These are phyloP conservation scores for Acronicta leporina DNA, from an alignment of 2,888 invertebrate genomes.

Conservation along the genomic window DNA sequence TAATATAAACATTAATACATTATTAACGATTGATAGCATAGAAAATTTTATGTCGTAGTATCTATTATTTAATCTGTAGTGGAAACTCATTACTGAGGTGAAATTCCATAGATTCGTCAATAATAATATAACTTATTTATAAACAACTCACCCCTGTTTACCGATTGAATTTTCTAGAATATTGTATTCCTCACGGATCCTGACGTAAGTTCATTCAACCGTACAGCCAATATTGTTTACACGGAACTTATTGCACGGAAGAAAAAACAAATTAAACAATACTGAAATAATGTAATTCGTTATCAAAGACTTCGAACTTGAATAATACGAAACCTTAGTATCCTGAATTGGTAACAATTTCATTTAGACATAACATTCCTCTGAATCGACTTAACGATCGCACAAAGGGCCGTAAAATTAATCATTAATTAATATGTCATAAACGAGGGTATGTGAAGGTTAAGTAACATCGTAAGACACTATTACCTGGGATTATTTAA, in stretches of 20 bases:
- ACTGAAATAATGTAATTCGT: background rate
- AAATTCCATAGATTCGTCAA: no score
- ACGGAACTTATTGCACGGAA: background rate
- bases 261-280: slow-evolving; percentile 5
- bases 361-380: slow-evolving; percentile 4
- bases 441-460: background rate
- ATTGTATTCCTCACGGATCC: no score
- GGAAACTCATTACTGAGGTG: no score
- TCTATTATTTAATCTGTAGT: no score
- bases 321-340: background rate
- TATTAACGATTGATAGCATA: no score
- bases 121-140: no score
- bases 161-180: no score
- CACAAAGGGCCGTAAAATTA: slow-evolving; percentile 13
- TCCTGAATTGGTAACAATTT: background rate
- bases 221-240: no score
- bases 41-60: no score
- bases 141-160: no score
- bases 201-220: no score
- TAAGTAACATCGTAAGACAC: background rate
- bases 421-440: slow-evolving; percentile 16
- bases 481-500: slow-evolving; percentile 8
- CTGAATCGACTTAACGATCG: slow-evolving; percentile 7
- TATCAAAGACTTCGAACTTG: slow-evolving; percentile 2
- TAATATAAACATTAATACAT: no score